Evolutionary conservation across 92 coral and sea anemone species (phyloP), one percentile per base, ranked within the genome.

Genomic region (Metridium senile): DNA sequence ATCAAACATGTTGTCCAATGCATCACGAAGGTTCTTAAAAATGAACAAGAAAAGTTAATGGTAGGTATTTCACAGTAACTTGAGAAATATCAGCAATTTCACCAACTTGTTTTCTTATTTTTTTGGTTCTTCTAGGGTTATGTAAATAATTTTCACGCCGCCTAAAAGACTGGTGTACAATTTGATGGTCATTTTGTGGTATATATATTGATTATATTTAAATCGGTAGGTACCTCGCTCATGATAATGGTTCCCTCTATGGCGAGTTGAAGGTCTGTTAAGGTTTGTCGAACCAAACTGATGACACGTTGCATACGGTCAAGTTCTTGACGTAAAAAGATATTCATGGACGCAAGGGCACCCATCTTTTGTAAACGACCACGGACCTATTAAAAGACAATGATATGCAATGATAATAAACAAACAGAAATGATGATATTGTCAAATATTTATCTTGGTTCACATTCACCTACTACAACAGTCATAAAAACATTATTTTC

Each of bases 301-400:
- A 91, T 91, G 61, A 91, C 97, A 33, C 97, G 89, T 71, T 91
- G 97, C 97, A 91, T 91, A 13, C 97, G 97, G 63, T 91, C 97
- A 28, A 91, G 89, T 81, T 91, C 97, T 56, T 91, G 97, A 46
- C 97, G 85, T 26, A 91, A 83, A 70, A 91, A 91, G 74, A 91
- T 91, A 80, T 91, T 91, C 97, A 91, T 91, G 77, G 97, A 88
- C 29, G 97, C 85, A 25, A 91, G 71, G 1, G 97, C 93, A 45
- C 97, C 97, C 97, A 91, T 91, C 67, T 91, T 91, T 87, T 91
- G 97, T n/a, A 91, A 83, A 32, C 97, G 86, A 11, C 82, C 90
- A n/a, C 85, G 80, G 23, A 91, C 97, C 97, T 91, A 54, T 26
- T 11, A 63, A 28, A 63, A 4, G 29, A 46, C 66, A 59, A 22